Base-by-base conservation (phyloP, 1,140 invertebrate genomes). In the Drosophila orena region DNA sequence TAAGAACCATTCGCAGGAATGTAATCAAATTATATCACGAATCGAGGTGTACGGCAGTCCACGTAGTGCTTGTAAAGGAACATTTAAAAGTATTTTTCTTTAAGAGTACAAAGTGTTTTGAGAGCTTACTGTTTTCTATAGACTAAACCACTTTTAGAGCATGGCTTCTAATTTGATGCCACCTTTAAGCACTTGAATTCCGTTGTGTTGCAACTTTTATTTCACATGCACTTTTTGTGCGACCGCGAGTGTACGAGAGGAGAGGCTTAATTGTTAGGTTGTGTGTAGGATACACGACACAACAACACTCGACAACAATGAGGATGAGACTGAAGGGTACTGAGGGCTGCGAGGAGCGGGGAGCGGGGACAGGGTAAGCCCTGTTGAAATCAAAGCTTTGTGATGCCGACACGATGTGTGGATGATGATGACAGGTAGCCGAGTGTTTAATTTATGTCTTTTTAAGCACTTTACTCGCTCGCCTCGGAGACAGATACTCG, bases 371-470 rank as follows among this genome's bases (percentile, higher is more conserved):
- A 20, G 61, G 62, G 62, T 34, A 40, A 75, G 69, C 83, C 75
- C 79, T 89, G 84, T 88, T 88, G 83, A 88, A 88, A 88, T 88
- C 84, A 88, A 88, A 88, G 84, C 84, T 88, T 89, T 89, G 66
- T 70, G 76, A 77, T 90, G 84, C 84, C 84, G 84, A 79, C 84
- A 86, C 77, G 72, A 62, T 76, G 70, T 73, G 77, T 37, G 60
- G 52, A 85, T 81, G 83, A 88, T 83, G 81, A 88, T 86, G 81
- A 88, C 83, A 86, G 83, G 83, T 86, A 86, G 83, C 83, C 75
- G 66, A 83, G 85, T 89, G 79, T 89, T 89, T 89, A 89, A 89
- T 89, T 84, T 89, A 89, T 89, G 84, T 89, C 84, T 84, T 89
- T 89, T 89, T 89, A 89, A 89, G 84, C 77, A 89, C 84, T 89